These are phyloP conservation scores for Leptinotarsa rubiginosa DNA, from an alignment of 2,888 invertebrate genomes.

Conservation along the genomic window DNA sequence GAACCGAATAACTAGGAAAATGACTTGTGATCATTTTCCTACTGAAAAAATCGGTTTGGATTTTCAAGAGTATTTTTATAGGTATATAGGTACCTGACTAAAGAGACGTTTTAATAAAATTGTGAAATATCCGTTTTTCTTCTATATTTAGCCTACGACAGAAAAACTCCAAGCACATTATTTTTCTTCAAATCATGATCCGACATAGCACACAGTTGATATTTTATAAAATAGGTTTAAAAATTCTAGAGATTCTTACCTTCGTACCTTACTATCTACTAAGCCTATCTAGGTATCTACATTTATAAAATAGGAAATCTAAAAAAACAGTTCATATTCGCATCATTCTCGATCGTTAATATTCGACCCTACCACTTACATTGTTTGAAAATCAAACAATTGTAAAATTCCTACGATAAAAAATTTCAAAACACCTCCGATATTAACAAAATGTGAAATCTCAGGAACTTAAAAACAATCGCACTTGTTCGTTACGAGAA, in stretches of 20 bases:
- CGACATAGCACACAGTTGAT: too few species aligned
- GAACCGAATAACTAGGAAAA: too few species aligned
- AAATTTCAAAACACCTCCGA: slow-evolving; percentile 17
- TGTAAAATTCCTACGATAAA: slow-evolving; percentile 3
- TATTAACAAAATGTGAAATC: slow-evolving; percentile 16
- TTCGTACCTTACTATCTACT: too few species aligned
- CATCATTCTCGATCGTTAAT: too few species aligned
- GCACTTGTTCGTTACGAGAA: slow-evolving; percentile 43
- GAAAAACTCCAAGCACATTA: too few species aligned
- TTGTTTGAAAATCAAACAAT: slow-evolving; percentile 2
- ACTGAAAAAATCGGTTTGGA: neutral
- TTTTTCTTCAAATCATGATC: too few species aligned
- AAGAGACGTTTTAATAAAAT: neutral
- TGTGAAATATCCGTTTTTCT: neutral
- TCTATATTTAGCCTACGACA: neutral
- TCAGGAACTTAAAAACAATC: slow-evolving; percentile 36
- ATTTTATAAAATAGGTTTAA: too few species aligned
- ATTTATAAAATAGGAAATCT: too few species aligned
- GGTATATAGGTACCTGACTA: neutral
- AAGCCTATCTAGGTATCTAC: too few species aligned
- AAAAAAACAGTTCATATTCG: too few species aligned
- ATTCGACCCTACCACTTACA: neutral
- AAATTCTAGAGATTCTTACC: too few species aligned
- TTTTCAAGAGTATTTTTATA: neutral
- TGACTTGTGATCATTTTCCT: too few species aligned